These are phyloP conservation scores for Halcyon malimbica DNA, from an alignment of 2,113 vertebrate genomes.

Conservation along the genomic window DNA sequence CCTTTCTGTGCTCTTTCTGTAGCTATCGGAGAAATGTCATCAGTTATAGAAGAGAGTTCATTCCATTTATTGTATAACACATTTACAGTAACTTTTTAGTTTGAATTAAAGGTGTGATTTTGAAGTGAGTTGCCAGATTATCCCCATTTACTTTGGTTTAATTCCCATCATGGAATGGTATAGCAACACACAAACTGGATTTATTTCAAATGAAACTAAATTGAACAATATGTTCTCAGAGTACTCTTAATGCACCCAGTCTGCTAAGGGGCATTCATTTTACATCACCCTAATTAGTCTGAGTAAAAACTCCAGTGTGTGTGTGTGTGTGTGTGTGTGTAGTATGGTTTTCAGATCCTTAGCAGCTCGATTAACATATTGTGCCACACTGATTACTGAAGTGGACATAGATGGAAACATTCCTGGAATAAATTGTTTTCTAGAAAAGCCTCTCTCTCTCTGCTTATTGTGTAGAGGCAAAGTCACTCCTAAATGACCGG, in stretches of 20 bases:
- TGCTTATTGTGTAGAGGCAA: not conserved
- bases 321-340: accelerated
- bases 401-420: not conserved
- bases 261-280: not conserved
- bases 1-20: not conserved
- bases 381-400: not conserved
- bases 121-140: not conserved
- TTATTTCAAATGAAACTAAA: not conserved
- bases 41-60: not conserved
- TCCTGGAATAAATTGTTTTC: not conserved
- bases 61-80: not conserved
- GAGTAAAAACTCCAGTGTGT: not conserved
- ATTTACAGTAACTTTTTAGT: not conserved
- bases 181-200: not conserved
- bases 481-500: not conserved
- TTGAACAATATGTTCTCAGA: not conserved
- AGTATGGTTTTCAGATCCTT: not conserved
- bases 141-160: not conserved
- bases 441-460: not conserved
- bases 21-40: not conserved
- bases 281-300: not conserved
- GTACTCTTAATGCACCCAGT: not conserved
- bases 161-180: not conserved
- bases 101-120: not conserved
- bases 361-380: not conserved